Conservation (phyloP, 1,140 invertebrate species). For the Heliconius hermathena region DNA sequence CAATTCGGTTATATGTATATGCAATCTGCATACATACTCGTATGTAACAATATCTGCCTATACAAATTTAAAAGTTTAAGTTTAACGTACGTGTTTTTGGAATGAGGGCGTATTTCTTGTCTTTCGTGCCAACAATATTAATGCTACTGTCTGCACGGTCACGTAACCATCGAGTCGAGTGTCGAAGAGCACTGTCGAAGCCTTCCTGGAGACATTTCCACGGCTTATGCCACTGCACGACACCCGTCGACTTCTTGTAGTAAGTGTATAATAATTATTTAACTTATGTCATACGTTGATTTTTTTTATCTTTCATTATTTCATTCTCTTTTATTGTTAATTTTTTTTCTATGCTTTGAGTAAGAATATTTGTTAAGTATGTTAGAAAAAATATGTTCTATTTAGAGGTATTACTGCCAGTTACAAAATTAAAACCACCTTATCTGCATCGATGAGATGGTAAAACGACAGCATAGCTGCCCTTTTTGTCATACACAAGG, state of each 20-base stretch:
- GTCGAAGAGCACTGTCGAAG: constrained; percentile 45
- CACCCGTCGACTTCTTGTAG: constrained; percentile 15
- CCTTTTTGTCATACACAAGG: too few species aligned
- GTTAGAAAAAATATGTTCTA: too few species aligned
- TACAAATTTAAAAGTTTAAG: not conserved
- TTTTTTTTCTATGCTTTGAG: not conserved
- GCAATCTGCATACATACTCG: too few species aligned
- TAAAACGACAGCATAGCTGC: too few species aligned
- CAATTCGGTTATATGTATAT: too few species aligned
- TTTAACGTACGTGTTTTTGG: constrained; percentile 1
- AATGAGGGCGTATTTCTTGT: constrained; percentile 18
- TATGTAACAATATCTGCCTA: too few species aligned
- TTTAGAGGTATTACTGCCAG: too few species aligned
- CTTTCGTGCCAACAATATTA: constrained; percentile 47
- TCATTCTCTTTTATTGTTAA: not conserved
- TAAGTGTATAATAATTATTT: not conserved
- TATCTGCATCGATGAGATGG: too few species aligned
- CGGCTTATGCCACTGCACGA: constrained; percentile 63
- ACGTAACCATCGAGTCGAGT: constrained; percentile 65
- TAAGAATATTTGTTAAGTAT: too few species aligned
- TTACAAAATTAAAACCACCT: too few species aligned
- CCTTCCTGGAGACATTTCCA: constrained; percentile 34
- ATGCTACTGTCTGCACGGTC: constrained; percentile 66
- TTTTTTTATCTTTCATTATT: not conserved
- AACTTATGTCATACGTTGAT: not conserved